phyloP scores from a whole-genome alignment of 2,888 invertebrate species.

The Selenia dentaria region DNA sequence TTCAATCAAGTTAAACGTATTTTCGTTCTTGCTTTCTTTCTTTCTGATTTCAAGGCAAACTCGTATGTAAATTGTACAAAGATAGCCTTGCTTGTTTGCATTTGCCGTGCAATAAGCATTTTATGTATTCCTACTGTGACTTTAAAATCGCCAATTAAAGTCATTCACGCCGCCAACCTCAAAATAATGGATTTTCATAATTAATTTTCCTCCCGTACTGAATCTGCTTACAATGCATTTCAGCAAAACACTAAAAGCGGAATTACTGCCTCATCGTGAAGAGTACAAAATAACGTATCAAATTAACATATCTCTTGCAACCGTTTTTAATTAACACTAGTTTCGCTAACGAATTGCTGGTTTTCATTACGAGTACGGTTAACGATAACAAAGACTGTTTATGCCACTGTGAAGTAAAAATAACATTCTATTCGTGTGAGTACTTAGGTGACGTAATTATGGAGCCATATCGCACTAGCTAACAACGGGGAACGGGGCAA shows the following conservation, averaged over 20 bases:
- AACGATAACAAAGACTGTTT: too few species aligned
- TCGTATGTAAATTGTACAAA: too few species aligned
- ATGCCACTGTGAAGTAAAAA: conserved; percentile 4
- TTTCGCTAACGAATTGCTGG: conserved; percentile 14
- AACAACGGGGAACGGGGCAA: conserved; percentile 36
- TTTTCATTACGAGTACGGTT: conserved; percentile 5
- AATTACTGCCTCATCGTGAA: conserved; percentile 14
- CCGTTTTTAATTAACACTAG: conserved; percentile 26
- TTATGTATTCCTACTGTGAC: too few species aligned
- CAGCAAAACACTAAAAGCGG: conserved; percentile 13
- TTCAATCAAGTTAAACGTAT: too few species aligned
- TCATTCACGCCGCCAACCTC: background rate
- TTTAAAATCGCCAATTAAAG: background rate
- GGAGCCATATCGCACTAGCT: conserved; percentile 42
- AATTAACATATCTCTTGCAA: conserved; percentile 18
- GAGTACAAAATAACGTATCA: conserved; percentile 22
- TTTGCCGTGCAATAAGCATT: too few species aligned
- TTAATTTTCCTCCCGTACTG: background rate
- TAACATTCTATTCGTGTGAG: conserved; percentile 29
- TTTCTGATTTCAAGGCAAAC: too few species aligned
- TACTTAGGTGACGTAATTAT: conserved; percentile 38
- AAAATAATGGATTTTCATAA: background rate
- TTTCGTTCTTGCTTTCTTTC: too few species aligned
- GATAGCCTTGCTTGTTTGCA: too few species aligned
- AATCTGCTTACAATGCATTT: conserved; percentile 4